Conservation (phyloP, 2,888 invertebrate species). For the Paralinhomoeus sp. region DNA sequence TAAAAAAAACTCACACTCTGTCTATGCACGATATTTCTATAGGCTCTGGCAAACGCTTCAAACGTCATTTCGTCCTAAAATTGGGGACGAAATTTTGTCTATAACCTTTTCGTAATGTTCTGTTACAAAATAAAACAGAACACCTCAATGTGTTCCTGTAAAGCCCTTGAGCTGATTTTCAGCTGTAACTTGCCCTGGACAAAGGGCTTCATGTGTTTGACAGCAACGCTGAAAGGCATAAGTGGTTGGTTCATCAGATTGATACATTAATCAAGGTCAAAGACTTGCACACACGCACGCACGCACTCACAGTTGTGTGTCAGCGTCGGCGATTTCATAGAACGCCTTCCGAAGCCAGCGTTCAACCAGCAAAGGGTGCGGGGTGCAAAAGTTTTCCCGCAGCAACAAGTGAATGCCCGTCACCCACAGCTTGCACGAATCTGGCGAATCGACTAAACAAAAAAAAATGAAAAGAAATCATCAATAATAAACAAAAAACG, state of each 20-base stretch:
- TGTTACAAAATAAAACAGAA: neutral
- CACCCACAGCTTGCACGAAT: slow-evolving; percentile 4
- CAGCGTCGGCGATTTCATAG: slow-evolving; percentile 10
- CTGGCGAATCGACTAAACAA: slow-evolving; percentile 4
- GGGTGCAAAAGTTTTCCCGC: slow-evolving; percentile 6
- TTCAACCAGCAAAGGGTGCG: slow-evolving; percentile 15
- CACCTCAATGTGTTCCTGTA: slow-evolving; percentile 21
- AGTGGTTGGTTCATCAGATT: neutral
- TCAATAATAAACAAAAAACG: neutral
- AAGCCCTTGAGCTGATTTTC: slow-evolving; percentile 17
- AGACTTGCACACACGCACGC: neutral
- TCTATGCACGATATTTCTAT: slow-evolving; percentile 11
- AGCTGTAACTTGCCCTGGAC: slow-evolving; percentile 20
- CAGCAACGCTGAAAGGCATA: slow-evolving; percentile 11
- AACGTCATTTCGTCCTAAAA: slow-evolving; percentile 10
- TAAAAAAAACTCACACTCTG: slow-evolving; percentile 6
- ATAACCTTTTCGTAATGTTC: neutral
- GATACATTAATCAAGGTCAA: neutral
- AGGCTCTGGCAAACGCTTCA: slow-evolving; percentile 11
- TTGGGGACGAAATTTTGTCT: neutral
- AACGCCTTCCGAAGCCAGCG: slow-evolving; percentile 21
- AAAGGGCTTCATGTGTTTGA: slow-evolving; percentile 24
- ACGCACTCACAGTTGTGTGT: neutral
- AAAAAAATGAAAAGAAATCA: neutral
- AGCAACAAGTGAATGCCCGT: slow-evolving; percentile 4